Conservation (phyloP, 2,888 invertebrate species). For the Belgica antarctica region DNA sequence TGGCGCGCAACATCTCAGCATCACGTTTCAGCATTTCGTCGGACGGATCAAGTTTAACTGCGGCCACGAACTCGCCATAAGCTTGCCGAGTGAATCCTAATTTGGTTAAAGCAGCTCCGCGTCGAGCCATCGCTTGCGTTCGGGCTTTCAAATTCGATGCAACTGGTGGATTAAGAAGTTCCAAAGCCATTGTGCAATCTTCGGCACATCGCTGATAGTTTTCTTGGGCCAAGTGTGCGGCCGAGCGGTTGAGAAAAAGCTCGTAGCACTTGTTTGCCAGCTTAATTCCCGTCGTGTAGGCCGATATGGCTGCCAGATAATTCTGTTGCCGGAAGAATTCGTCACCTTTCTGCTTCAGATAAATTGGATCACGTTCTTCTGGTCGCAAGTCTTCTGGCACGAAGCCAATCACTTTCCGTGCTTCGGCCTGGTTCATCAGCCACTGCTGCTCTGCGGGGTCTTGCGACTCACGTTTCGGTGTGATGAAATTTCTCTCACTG, state of each 20-base stretch:
- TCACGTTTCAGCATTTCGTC: conserved; percentile 63
- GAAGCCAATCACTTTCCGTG: conserved; percentile 67
- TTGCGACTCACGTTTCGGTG: conserved; percentile 74
- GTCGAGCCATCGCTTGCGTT: conserved; percentile 69
- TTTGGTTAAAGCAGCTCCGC: conserved; percentile 71
- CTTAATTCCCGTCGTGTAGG: conserved; percentile 75
- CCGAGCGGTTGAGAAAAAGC: conserved; percentile 73
- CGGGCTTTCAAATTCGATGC: conserved; percentile 68
- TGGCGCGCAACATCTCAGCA: conserved; percentile 44
- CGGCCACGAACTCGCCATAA: conserved; percentile 72
- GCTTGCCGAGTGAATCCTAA: conserved; percentile 69
- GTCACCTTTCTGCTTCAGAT: conserved; percentile 78
- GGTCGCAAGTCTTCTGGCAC: conserved; percentile 69
- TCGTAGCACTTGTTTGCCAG: conserved; percentile 69
- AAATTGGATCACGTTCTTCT: conserved; percentile 79
- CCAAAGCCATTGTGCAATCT: conserved; percentile 67
- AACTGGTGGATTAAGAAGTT: conserved; percentile 71
- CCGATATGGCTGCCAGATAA: conserved; percentile 76
- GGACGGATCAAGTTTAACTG: conserved; percentile 64
- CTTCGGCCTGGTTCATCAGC: conserved; percentile 74
- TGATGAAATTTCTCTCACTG: conserved; percentile 74
- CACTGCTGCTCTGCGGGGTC: conserved; percentile 73
- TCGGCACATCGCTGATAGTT: conserved; percentile 69
- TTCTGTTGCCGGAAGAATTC: conserved; percentile 73
- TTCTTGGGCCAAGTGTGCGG: conserved; percentile 72